Evolutionary conservation across 2,113 vertebrate species (phyloP).

Genomic region (Mohoua ochrocephala): DNA sequence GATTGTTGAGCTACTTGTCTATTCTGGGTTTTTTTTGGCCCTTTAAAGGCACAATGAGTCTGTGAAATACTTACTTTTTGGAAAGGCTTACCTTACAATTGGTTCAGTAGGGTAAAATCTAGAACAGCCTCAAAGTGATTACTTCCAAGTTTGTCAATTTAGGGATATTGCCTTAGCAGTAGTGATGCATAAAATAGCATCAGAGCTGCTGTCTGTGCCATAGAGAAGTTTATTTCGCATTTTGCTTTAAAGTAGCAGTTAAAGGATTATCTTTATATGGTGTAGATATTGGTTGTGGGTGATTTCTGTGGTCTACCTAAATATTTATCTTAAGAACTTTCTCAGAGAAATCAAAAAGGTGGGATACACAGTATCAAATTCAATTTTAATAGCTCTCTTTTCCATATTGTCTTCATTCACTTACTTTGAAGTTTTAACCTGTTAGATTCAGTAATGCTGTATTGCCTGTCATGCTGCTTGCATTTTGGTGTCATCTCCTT

Average conservation of each 20-base stretch:
- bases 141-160: not conserved
- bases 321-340: not conserved
- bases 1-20: not conserved
- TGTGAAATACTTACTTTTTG: not conserved
- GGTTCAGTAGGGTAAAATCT: not conserved
- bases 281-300: not conserved
- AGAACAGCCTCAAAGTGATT: not conserved
- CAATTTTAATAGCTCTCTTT: not conserved
- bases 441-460: not conserved
- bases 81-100: not conserved
- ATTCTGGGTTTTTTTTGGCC: fast-evolving
- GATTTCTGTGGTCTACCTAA: not conserved
- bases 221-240: not conserved
- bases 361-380: not conserved
- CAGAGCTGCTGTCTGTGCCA: not conserved
- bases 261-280: not conserved
- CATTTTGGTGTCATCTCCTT: not conserved
- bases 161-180: not conserved
- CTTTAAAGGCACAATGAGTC: not conserved
- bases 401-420: not conserved
- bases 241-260: not conserved
- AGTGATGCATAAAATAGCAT: not conserved
- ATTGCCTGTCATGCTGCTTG: not conserved
- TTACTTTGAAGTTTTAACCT: not conserved
- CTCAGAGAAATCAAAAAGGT: not conserved